phyloP scores from a whole-genome alignment of 2,888 invertebrate species.

The Euplexia lucipara region DNA sequence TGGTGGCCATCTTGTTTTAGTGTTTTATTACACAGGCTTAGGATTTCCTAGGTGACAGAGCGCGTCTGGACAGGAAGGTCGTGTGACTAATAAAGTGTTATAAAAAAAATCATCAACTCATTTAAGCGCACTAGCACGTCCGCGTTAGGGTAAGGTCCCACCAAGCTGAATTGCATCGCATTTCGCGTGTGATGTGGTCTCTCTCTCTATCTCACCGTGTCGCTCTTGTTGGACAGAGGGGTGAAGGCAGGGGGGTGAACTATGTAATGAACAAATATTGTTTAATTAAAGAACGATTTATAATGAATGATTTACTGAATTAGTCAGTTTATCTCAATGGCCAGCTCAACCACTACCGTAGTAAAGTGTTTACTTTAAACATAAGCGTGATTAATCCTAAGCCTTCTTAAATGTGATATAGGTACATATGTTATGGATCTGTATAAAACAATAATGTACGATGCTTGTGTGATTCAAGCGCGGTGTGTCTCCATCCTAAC shows the following conservation, averaged over 20 bases:
- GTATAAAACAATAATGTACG: too few species aligned
- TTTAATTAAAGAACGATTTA: too few species aligned
- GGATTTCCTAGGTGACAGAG: neutral
- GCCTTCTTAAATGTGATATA: too few species aligned
- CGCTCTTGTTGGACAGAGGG: neutral
- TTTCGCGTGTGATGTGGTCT: neutral
- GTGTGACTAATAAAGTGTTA: slow-evolving; percentile 34
- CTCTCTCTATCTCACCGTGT: neutral
- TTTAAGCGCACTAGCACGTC: slow-evolving; percentile 52
- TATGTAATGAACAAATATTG: too few species aligned
- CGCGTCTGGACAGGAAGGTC: slow-evolving; percentile 25
- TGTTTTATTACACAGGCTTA: neutral
- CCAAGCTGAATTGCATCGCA: slow-evolving; percentile 47
- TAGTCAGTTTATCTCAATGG: too few species aligned
- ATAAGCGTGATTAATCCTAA: too few species aligned
- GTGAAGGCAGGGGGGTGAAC: too few species aligned
- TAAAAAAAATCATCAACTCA: slow-evolving; percentile 35
- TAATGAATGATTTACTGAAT: too few species aligned
- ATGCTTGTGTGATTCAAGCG: too few species aligned
- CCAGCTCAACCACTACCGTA: too few species aligned
- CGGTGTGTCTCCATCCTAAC: slow-evolving; percentile 7
- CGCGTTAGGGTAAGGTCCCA: slow-evolving; percentile 67
- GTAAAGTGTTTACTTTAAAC: too few species aligned
- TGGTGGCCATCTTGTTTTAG: slow-evolving; percentile 2
- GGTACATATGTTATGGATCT: too few species aligned